Conservation (phyloP, 2,113 vertebrate genomes). For the Xyrauchen texanus region DNA sequence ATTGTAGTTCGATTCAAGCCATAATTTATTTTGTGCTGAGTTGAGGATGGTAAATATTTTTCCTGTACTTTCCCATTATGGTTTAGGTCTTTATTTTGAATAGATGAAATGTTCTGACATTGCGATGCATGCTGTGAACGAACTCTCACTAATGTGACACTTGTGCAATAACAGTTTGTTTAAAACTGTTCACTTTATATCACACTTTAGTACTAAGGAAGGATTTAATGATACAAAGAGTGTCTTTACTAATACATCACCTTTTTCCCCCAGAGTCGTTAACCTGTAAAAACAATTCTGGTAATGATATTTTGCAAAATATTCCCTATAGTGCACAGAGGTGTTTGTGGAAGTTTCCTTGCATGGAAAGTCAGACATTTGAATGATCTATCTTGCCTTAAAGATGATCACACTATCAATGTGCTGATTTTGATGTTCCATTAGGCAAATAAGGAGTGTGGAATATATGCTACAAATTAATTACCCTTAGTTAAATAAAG, state of each 20-base stretch:
- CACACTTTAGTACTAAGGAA: slow-evolving; percentile 6
- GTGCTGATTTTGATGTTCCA: neutral
- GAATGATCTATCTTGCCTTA: neutral
- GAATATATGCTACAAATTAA: neutral
- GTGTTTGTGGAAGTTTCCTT: neutral
- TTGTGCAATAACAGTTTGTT: slow-evolving; percentile 19
- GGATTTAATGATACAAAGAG: neutral
- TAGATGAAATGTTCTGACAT: neutral
- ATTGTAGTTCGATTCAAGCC: too few species aligned
- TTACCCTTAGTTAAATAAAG: neutral
- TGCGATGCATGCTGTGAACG: neutral
- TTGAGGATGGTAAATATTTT: neutral
- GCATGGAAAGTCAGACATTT: neutral
- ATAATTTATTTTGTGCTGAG: too few species aligned
- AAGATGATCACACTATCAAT: neutral
- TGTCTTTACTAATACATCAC: slow-evolving; percentile 13
- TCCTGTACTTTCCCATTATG: neutral
- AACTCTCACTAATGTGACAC: neutral
- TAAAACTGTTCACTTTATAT: slow-evolving; percentile 3
- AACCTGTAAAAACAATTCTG: neutral
- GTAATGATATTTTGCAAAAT: slow-evolving; percentile 1
- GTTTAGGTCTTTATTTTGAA: neutral
- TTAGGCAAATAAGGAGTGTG: too few species aligned
- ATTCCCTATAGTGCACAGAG: slow-evolving; percentile 14
- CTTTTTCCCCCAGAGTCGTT: neutral